Evolutionary conservation across 1,140 invertebrate species (phyloP).

Genomic region (Heliothis subflexa): DNA sequence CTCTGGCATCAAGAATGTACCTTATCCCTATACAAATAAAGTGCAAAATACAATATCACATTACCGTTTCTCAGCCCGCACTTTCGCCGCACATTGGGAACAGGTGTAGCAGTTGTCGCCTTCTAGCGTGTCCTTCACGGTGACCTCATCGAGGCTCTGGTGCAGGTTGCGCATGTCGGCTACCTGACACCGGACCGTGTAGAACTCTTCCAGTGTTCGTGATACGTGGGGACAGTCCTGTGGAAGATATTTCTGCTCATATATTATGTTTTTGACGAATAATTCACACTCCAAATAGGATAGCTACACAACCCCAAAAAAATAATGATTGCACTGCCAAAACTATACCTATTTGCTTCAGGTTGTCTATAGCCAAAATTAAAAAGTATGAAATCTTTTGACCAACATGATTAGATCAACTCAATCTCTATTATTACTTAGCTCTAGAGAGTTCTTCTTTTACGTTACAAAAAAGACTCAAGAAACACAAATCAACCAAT

Average conservation of each 20-base stretch:
- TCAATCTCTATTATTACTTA: no score
- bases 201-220: conserved; percentile 97
- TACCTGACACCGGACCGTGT: conserved; percentile 97
- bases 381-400: no score
- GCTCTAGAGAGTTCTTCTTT: no score
- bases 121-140: conserved; percentile 97
- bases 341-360: no score
- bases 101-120: conserved; percentile 99
- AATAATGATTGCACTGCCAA: no score
- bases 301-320: no score
- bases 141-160: conserved; percentile 97
- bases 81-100: conserved; percentile 97
- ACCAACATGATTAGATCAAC: no score
- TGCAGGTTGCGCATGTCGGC: conserved; percentile 98
- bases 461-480: no score
- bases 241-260: neutral
- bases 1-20: conserved; percentile 89
- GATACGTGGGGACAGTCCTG: conserved; percentile 98
- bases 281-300: no score
- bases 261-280: neutral
- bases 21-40: neutral
- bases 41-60: neutral
- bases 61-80: conserved; percentile 95
- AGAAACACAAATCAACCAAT: neutral
- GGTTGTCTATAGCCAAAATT: no score